Percentiles rank a stretch among this genome's conserved stretches.
Evolutionary conservation across 2,888 invertebrate genomes (phyloP).

Genomic region (Endomychus coccineus): DNA sequence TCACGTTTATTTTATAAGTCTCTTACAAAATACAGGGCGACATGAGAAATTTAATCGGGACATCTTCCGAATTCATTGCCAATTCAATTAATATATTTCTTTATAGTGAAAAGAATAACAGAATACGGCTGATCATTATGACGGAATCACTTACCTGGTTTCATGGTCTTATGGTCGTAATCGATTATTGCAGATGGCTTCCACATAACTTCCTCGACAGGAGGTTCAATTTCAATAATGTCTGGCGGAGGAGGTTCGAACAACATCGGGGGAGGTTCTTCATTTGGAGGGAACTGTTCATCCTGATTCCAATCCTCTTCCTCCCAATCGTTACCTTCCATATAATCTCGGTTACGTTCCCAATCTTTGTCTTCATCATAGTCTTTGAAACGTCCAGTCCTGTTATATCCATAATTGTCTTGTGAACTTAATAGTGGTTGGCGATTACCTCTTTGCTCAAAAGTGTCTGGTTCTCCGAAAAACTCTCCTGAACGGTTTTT

Average conservation of each 20-base stretch:
- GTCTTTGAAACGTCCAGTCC: background rate
- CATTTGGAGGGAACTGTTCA: background rate
- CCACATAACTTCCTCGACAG: conserved; percentile 48
- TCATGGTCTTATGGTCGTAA: conserved; percentile 59
- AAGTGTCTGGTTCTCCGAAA: background rate
- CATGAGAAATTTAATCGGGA: no score
- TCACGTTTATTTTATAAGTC: no score
- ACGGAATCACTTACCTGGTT: conserved; percentile 42
- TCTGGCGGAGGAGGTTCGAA: conserved; percentile 3
- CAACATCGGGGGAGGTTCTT: no score
- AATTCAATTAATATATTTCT: no score
- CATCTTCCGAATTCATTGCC: no score
- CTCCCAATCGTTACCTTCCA: no score
- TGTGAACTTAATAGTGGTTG: background rate
- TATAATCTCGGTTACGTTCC: no score
- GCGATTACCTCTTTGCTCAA: background rate
- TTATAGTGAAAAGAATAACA: no score
- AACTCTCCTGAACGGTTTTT: background rate
- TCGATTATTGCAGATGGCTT: conserved; percentile 59
- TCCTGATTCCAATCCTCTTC: background rate
- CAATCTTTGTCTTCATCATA: background rate
- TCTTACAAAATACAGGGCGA: no score
- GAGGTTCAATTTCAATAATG: conserved; percentile 19
- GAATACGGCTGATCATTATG: no score
- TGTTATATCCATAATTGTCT: background rate